Base-by-base conservation (phyloP, 2,113 vertebrate genomes). In the Atractosteus spatula region DNA sequence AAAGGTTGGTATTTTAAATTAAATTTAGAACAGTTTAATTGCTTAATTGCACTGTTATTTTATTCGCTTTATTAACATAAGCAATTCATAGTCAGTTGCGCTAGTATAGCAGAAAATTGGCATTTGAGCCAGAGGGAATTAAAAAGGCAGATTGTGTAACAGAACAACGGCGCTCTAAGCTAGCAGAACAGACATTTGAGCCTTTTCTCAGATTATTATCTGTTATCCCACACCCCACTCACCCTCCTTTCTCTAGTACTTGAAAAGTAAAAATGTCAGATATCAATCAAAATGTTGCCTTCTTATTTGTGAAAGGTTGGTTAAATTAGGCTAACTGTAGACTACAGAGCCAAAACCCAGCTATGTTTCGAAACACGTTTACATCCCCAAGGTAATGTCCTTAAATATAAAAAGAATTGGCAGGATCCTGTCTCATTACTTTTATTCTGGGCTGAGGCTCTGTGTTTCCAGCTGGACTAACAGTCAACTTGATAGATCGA, bases 91-190 rank as follows among this genome's bases (percentile, higher is more conserved):
- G 82, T 89, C 88, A 88, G 90, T 83, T 89, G 82, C 87, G 91
- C 91, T 91, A 94, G 90, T 91, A 92, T 91, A 92, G 93, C 94
- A 93, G 93, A 96, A 96, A 95, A 95, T 92, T 93, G 94, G 91
- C 91, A 92, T 92, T 91, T 91, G 87, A 92, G 91, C 89, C 89
- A 88, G 87, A 84, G 88, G 91, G 92, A 94, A 94, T 93, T 93
- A 90, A 89, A 92, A 87, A 90, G 84, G 88, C 88, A 92, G 87
- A 89, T 86, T 87, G 84, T 81, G 64, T 87, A 89, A 91, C 85
- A 79, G 88, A 90, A 89, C 85, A 86, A 91, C 29, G 89, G 90
- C 85, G 82, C 87, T 90, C 79, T 82, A 92, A 94, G 89, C 91
- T 92, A 91, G 93, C 85, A 90, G 92, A 95, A 93, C 91, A 85